Evolutionary conservation across 2,113 vertebrate genomes (phyloP).

Genomic region (Ochotona curzoniae): DNA sequence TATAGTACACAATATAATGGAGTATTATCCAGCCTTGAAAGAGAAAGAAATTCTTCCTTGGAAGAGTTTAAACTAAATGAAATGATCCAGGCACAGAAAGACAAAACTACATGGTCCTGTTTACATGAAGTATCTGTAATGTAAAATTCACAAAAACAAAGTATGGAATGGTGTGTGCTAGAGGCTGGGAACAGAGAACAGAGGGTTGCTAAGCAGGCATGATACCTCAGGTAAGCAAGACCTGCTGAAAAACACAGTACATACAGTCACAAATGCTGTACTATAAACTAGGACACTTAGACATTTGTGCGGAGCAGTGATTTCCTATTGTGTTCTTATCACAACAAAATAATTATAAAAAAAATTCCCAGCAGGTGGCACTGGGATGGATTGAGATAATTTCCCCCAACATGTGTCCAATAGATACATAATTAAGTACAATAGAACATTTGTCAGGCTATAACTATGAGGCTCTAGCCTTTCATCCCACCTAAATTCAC

Average conservation of each 20-base stretch:
- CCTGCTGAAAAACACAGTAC: background rate
- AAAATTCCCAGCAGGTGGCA: background rate
- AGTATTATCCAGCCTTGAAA: background rate
- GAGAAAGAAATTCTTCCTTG: background rate
- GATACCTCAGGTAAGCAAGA: background rate
- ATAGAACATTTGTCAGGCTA: background rate
- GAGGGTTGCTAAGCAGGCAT: background rate
- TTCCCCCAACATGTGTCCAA: background rate
- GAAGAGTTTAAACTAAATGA: background rate
- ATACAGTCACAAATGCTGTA: background rate
- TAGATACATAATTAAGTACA: slow-evolving; percentile 16
- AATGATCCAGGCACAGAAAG: background rate
- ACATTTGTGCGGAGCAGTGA: background rate
- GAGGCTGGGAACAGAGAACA: background rate
- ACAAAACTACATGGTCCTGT: background rate
- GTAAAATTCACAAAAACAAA: background rate
- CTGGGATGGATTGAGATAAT: background rate
- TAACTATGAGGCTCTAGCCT: background rate
- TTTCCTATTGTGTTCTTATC: background rate
- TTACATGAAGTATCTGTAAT: background rate
- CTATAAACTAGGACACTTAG: background rate
- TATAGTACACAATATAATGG: background rate
- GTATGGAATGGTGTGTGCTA: background rate
- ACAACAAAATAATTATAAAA: background rate
- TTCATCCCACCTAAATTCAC: background rate